Evolutionary conservation across 92 coral and sea anemone genomes (phyloP), one percentile per base, ranked within the genome.

Genomic region (Epizoanthus scotinus): DNA sequence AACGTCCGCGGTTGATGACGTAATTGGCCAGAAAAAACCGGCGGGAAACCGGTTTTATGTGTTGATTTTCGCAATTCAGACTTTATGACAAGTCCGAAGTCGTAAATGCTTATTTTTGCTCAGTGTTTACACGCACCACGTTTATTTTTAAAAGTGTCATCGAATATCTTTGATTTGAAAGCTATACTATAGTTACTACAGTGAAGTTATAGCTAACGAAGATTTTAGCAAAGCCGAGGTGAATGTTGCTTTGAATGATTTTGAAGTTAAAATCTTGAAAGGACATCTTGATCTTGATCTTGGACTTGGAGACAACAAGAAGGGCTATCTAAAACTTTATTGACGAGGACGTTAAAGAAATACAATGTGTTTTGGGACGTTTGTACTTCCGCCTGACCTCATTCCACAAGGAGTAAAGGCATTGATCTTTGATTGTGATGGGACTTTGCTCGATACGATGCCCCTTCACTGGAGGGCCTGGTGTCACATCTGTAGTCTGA

Each of bases 401-500:
- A 57, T 92, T 54, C 89, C 97, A 21, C 77, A 72, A 62, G 91
- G 87, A 66, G 89, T 93, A 10, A 91, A 92, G 87, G 98, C 89
- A 9, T 62, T 94, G 57, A 88, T 94, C 19, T 92, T 94, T 70
- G 98, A 94, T 77, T 94, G 97, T 63, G 98, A 94, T 88, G 98
- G 98, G 12, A 94, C 98, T 5, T 53, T 94, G 10, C 72, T 94
- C 31, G 92, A 92, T 61, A 94, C 98, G 6, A 94, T 94, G 97
- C 98, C 98, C 0, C 84, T 92, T 3, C 98, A 94, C 72, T 90
- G 96, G 94, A 85, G 83, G 52, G 98, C 98, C 0, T 94, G 98
- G 98, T 88, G 91, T 63, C 89, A 94, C 24, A 94, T 94, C 56
- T 94, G 98, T 70, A 53, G 66, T 13, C 97, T 92, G 44, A 94